These are phyloP conservation scores for Zhuqinia jingwanae DNA, from an alignment of 2,888 invertebrate genomes.

Conservation along the genomic window DNA sequence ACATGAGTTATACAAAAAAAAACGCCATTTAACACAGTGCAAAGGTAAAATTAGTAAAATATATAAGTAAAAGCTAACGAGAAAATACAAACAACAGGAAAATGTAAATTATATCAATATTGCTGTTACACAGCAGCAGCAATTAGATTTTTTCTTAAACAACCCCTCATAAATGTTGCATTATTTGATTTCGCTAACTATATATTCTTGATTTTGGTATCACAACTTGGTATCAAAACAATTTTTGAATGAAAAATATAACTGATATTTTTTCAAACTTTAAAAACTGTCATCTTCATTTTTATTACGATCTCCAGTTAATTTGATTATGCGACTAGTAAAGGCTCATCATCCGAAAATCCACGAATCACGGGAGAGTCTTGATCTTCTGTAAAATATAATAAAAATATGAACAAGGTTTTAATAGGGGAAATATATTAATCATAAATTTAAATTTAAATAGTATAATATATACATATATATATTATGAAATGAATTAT, in stretches of 20 bases:
- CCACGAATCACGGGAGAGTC: slow-evolving; percentile 94
- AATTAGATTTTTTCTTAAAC: neutral
- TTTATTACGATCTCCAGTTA: neutral
- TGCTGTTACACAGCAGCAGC: too few relatives aligned
- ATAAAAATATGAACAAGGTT: neutral
- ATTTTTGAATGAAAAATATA: neutral
- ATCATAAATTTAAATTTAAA: too few relatives aligned
- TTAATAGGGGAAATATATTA: neutral
- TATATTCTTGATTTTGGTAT: slow-evolving; percentile 47
- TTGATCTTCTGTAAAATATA: slow-evolving; percentile 85
- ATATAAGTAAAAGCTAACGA: too few relatives aligned
- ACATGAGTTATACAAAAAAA: too few relatives aligned
- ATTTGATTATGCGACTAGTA: slow-evolving; percentile 89
- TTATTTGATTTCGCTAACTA: slow-evolving; percentile 1
- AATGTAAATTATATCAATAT: too few relatives aligned
- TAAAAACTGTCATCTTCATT: neutral
- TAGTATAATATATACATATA: too few relatives aligned
- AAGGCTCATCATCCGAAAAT: slow-evolving; percentile 96
- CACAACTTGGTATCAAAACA: slow-evolving; percentile 55
- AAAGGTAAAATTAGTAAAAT: too few relatives aligned
- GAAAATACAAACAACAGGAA: too few relatives aligned
- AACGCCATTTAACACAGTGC: too few relatives aligned
- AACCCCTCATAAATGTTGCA: neutral
- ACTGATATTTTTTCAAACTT: neutral
- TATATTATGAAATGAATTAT: too few relatives aligned